Base-by-base conservation (phyloP, 2,888 invertebrate species). In the Drosophila trichaetosa region DNA sequence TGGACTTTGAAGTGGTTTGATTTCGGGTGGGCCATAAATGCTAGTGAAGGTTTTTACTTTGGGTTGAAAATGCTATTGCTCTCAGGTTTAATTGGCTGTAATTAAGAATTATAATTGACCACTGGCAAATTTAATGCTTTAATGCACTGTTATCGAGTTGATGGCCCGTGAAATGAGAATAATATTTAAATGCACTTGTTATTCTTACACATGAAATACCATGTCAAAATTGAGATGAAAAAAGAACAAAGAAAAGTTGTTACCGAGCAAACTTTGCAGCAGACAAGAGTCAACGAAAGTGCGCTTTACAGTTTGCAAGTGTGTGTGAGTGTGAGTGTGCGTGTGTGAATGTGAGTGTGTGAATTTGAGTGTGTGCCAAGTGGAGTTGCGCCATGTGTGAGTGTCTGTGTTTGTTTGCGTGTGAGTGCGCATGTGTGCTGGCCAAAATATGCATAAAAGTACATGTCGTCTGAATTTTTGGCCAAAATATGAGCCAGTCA, bases 71-170 rank as follows among this genome's bases (percentile, higher is more conserved):
- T 33, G 46, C 38, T 46, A 53, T 62, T 42, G 80, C 49, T 27
- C 65, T 62, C 34, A 40, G 63, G 70, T 65, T 73, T 88, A 83
- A 84, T 88, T 79, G 84, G 70, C 71, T 71, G 79, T 79, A 88
- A 86, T 88, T 86, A 81, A 81, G 76, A 83, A 73, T 40, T 68
- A 57, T 73, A 73, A 82, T 76, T 70, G 62, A 38, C 46, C 29
- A 36, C 10, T 52, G 53, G 38, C 58, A 67, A 24, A 58, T 53
- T 56, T 38, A 79, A 78, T 69, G 73, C 73, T 51, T 69, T 62
- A 78, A 76, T 69, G 66, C 69, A 67, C 60, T 75, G 29, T 58
- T 42, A 24, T 65, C 49, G 36, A 69, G 38, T 42, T 61, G 76
- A 51, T 52, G 56, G 65, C 13, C 61, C 68, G 61, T 76, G 51